These are phyloP conservation scores for Synanthedon formicaeformis DNA, from an alignment of 2,888 invertebrate genomes.

Conservation along the genomic window DNA sequence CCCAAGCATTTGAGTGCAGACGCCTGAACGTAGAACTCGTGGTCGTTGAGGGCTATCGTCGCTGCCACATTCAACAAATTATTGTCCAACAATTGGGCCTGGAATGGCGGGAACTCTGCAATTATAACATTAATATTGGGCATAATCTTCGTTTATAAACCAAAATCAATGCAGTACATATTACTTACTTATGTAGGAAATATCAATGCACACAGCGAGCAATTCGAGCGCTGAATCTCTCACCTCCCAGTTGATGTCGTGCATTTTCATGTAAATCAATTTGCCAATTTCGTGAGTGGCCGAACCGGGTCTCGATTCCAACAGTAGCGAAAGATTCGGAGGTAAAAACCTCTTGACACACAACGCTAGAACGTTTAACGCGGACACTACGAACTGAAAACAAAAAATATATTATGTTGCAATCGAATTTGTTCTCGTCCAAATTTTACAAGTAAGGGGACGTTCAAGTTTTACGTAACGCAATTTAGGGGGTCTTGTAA, in stretches of 20 bases:
- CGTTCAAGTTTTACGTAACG: too few species aligned
- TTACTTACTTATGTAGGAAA: slow-evolving; percentile 78
- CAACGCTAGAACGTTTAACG: slow-evolving; percentile 76
- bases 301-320: slow-evolving; percentile 75
- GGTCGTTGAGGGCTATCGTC: slow-evolving; percentile 75
- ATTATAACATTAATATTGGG: not conserved
- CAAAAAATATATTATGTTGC: too few species aligned
- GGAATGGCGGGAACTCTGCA: slow-evolving; percentile 83
- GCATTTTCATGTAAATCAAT: slow-evolving; percentile 76
- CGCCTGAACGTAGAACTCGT: slow-evolving; percentile 80
- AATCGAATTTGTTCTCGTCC: too few species aligned
- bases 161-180: too few species aligned
- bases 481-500: too few species aligned
- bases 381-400: slow-evolving; percentile 76
- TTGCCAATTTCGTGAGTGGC: slow-evolving; percentile 75
- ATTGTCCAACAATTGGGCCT: slow-evolving; percentile 75
- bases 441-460: too few species aligned
- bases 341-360: slow-evolving; percentile 81
- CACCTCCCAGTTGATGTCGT: slow-evolving; percentile 82
- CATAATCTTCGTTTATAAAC: too few species aligned
- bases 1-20: slow-evolving; percentile 80
- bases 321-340: slow-evolving; percentile 79
- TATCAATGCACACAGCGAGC: slow-evolving; percentile 75
- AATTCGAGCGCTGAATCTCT: slow-evolving; percentile 82
- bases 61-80: slow-evolving; percentile 75